Base-by-base conservation (phyloP, 2,113 vertebrate genomes). In the Lota lota region DNA sequence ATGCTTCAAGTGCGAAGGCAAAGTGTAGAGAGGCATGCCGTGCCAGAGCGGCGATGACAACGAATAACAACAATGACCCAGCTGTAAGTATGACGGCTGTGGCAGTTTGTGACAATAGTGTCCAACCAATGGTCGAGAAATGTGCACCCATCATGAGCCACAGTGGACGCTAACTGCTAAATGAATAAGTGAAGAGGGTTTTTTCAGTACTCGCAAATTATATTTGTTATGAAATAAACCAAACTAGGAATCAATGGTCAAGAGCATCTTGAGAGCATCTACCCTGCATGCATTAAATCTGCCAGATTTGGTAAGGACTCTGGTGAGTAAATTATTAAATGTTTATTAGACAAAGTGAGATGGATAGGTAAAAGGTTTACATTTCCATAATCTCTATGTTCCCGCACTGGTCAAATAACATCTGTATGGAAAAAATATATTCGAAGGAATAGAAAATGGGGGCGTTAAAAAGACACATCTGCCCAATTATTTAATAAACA, bases 101-200 rank as follows among this genome's bases (percentile, higher is more conserved):
- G 11, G 61, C 70, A 64, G 72, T 77, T 80, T 76, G 69, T 69
- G 79, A 70, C 57, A 2, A 19, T 66, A 60, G 72, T 76, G 83
- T 85, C 79, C 85, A 87, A 85, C 84, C 74, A 82, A 85, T 81
- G 79, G 64, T 70, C 70, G 21, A 47, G 47, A 70, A 67, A 60
- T 74, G 64, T 73, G 85, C 54, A 22, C 15, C 15, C 17, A 57
- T 57, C 8, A 12, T 14, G 40, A 10, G 12, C 2, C 40, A 10
- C 40, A 47, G 40, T 14, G 40, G 28, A 33, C 28, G 7, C 28
- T 33, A 33, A 47, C 40, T 47, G 40, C 40, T 10, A 11, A 5
- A 47, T 47, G 7, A 47, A 47, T 47, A 12, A 47, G 40, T 47
- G 40, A 47, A 14, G 40, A 12, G 40, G 3, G 28, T 7, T 47